Conservation (phyloP, 2,888 invertebrate species). For the Platycnemis pennipes region DNA sequence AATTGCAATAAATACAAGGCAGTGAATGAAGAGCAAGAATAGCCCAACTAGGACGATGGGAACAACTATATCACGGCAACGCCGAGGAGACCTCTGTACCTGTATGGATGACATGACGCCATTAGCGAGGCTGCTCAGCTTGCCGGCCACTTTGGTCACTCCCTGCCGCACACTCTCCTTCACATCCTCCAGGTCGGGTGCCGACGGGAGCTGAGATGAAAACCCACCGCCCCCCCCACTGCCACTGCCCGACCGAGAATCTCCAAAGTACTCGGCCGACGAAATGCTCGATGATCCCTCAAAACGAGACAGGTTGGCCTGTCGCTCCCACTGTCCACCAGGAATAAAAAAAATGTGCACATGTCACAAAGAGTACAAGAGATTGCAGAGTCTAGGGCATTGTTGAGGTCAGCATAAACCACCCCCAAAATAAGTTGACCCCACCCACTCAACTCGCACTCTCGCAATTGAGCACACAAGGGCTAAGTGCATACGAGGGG, state of each 20-base stretch:
- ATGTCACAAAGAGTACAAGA: background rate
- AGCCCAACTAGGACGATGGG: no score
- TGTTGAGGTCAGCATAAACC: no score
- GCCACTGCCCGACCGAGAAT: constrained; percentile 76
- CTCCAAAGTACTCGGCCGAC: constrained; percentile 96
- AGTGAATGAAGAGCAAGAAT: no score
- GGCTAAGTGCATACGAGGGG: no score
- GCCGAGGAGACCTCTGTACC: constrained; percentile 79
- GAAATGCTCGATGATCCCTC: constrained; percentile 97
- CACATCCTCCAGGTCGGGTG: constrained; percentile 95
- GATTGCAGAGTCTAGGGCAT: no score
- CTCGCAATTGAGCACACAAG: no score
- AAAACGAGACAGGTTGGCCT: constrained; percentile 86
- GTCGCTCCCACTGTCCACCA: constrained; percentile 80
- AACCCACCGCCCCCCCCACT: constrained; percentile 73
- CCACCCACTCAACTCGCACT: no score
- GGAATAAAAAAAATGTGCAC: constrained; percentile 19
- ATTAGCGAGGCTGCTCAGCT: constrained; percentile 95
- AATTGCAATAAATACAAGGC: no score
- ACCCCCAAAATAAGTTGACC: no score
- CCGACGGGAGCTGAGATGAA: constrained; percentile 71
- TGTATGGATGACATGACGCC: constrained; percentile 96
- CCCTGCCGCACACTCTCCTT: constrained; percentile 98
- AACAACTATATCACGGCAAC: no score
- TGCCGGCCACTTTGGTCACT: constrained; percentile 98